Conservation (phyloP, 1,140 invertebrate species). For the Ericerus pela region DNA sequence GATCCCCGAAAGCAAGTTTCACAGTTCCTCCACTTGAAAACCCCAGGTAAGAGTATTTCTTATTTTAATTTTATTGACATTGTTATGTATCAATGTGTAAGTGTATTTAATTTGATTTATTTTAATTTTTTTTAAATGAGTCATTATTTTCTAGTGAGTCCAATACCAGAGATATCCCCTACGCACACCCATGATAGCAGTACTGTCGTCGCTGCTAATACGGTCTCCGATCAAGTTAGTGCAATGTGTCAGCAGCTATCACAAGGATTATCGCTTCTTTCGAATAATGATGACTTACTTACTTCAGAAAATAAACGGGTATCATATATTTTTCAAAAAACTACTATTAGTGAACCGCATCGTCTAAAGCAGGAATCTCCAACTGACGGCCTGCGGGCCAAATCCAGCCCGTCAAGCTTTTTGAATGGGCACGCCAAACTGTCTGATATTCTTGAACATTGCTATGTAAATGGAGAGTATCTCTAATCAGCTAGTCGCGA, state of each 20-base stretch:
- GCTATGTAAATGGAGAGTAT: too few relatives aligned
- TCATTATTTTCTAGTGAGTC: slow-evolving; percentile 42
- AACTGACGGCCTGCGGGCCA: too few relatives aligned
- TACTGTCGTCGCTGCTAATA: slow-evolving; percentile 31
- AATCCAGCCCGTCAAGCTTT: too few relatives aligned
- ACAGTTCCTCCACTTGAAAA: slow-evolving; percentile 34
- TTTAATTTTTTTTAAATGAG: neutral
- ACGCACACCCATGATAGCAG: slow-evolving; percentile 29
- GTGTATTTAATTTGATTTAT: neutral
- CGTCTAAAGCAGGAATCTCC: too few relatives aligned
- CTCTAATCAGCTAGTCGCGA: too few relatives aligned
- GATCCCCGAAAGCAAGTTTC: slow-evolving; percentile 32
- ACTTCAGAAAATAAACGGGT: slow-evolving; percentile 36
- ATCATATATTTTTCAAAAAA: slow-evolving; percentile 29
- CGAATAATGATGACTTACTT: slow-evolving; percentile 40
- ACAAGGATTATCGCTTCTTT: slow-evolving; percentile 61
- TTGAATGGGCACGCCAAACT: too few relatives aligned
- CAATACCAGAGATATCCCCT: slow-evolving; percentile 61
- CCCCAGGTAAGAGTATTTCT: slow-evolving; percentile 32
- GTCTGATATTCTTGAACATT: too few relatives aligned
- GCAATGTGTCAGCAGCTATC: slow-evolving; percentile 78
- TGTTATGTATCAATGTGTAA: neutral
- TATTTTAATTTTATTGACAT: neutral
- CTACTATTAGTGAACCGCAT: too few relatives aligned
- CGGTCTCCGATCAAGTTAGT: slow-evolving; percentile 50